Percentiles rank a stretch among this genome's conserved stretches.
Evolutionary conservation across 2,113 vertebrate genomes (phyloP).

Genomic region (Esox niger): DNA sequence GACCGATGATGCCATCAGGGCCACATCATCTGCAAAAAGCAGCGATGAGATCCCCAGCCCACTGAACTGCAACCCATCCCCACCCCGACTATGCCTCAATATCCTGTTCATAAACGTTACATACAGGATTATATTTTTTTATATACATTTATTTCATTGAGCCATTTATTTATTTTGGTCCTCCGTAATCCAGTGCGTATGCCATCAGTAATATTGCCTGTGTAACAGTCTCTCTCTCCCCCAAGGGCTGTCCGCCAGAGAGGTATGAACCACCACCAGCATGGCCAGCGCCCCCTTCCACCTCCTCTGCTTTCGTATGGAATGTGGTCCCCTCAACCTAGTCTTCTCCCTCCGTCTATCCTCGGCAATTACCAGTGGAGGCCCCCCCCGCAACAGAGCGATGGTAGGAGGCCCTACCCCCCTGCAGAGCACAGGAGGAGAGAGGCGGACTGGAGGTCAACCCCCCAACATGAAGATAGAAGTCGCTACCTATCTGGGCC

Average conservation of each 20-base stretch:
- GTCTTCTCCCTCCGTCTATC: background rate
- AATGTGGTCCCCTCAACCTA: background rate
- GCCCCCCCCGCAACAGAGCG: background rate
- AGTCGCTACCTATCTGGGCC: background rate
- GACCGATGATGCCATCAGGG: no score
- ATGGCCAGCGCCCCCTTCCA: background rate
- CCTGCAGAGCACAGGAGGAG: background rate
- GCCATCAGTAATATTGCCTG: no score
- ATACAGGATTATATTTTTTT: no score
- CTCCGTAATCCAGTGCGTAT: no score
- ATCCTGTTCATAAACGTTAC: no score
- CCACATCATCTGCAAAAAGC: no score
- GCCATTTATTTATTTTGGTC: no score
- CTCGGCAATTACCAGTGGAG: conserved; percentile 21
- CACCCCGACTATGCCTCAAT: no score
- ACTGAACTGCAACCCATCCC: no score
- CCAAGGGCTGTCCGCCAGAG: conserved; percentile 18
- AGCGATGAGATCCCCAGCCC: no score
- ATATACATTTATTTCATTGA: no score
- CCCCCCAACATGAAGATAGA: background rate
- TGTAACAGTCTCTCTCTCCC: background rate
- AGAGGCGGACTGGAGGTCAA: background rate
- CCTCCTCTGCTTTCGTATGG: background rate
- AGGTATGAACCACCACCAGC: background rate
- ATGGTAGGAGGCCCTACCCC: background rate